These are phyloP conservation scores for Scarus forsteni DNA, from an alignment of 2,797 vertebrate species.

Conservation along the genomic window DNA sequence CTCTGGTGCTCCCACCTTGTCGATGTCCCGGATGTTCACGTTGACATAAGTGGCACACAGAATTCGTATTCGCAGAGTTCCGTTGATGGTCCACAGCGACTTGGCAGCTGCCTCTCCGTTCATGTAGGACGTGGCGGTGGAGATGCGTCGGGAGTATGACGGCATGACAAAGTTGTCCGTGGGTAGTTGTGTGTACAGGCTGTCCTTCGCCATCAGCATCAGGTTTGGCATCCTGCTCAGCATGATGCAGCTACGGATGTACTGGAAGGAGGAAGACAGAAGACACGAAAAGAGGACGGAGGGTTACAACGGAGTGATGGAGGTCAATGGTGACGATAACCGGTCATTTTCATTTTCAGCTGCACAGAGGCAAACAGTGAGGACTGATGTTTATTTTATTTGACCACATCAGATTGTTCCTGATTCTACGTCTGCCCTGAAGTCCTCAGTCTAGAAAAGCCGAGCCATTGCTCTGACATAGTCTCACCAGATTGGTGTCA, in stretches of 20 bases:
- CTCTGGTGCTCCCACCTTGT: slow-evolving; percentile 86
- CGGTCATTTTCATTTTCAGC: slow-evolving; percentile 42
- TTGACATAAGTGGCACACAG: slow-evolving; percentile 98
- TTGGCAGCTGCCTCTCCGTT: slow-evolving; percentile 94
- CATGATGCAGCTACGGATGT: slow-evolving; percentile 97
- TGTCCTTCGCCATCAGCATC: slow-evolving; percentile 99
- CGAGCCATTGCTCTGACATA: no score
- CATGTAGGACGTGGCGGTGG: slow-evolving; percentile 96
- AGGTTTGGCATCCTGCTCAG: slow-evolving; percentile 96
- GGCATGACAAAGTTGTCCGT: slow-evolving; percentile 96
- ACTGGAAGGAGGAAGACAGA: slow-evolving; percentile 82
- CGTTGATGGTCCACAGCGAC: slow-evolving; percentile 95
- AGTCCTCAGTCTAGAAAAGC: neutral
- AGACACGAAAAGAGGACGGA: slow-evolving; percentile 30
- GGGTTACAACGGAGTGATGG: slow-evolving; percentile 31
- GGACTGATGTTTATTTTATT: slow-evolving; percentile 8
- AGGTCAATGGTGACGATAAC: slow-evolving; percentile 24
- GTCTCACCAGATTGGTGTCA: no score
- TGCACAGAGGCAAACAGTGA: slow-evolving; percentile 22
- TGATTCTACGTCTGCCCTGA: neutral
- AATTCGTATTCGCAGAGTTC: slow-evolving; percentile 92
- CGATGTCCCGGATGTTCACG: slow-evolving; percentile 97
- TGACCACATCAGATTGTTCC: slow-evolving; percentile 3
- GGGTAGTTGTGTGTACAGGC: slow-evolving; percentile 94
- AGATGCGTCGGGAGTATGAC: slow-evolving; percentile 94